Evolutionary conservation across 2,888 invertebrate genomes (phyloP).

Genomic region (Bruchidius siliquastri): DNA sequence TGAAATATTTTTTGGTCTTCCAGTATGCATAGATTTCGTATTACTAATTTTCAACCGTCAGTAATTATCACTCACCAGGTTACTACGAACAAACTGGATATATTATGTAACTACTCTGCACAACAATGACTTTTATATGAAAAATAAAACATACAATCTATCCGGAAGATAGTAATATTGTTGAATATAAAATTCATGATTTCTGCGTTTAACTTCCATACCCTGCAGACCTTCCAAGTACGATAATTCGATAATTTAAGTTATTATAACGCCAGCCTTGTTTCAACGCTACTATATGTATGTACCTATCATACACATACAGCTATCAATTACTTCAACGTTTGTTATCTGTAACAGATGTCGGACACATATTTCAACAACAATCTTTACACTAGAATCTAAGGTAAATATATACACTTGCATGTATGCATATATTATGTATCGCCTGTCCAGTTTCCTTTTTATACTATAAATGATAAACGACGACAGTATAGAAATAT

Average conservation of each 20-base stretch:
- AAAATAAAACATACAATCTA: not conserved
- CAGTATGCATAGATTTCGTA: no score
- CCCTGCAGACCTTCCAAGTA: not conserved
- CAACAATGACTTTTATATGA: not conserved
- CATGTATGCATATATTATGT: not conserved
- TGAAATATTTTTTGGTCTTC: no score
- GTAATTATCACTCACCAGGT: no score
- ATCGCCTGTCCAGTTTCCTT: not conserved
- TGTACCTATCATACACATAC: not conserved
- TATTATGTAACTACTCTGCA: no score
- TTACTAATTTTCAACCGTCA: no score
- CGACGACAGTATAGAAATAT: not conserved
- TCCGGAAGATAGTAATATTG: not conserved
- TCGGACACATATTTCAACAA: not conserved
- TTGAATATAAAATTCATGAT: not conserved
- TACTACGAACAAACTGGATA: no score
- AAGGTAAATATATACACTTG: not conserved
- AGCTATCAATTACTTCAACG: not conserved
- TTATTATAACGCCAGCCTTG: not conserved
- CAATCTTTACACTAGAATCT: not conserved
- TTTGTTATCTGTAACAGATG: not conserved
- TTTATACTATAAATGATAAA: not conserved
- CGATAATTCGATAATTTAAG: not conserved
- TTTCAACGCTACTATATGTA: not conserved
- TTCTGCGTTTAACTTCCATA: not conserved